These are phyloP conservation scores for Cantharis lateralis DNA, from an alignment of 2,888 invertebrate genomes.

Conservation along the genomic window DNA sequence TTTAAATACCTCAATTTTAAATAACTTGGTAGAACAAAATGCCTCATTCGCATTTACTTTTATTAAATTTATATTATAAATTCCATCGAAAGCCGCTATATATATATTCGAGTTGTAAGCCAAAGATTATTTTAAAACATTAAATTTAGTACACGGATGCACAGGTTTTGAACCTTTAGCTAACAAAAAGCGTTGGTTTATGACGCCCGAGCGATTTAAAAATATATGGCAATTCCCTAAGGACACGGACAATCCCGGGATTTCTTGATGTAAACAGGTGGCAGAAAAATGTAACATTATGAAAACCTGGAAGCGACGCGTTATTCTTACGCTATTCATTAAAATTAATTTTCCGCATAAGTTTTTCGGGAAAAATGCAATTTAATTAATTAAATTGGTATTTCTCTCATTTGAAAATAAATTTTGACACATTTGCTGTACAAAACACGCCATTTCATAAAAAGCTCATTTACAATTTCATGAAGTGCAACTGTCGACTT, in stretches of 20 bases:
- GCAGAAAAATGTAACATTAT: background rate
- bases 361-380: background rate
- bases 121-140: background rate
- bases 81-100: background rate
- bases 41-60: background rate
- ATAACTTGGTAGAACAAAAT: background rate
- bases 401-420: background rate
- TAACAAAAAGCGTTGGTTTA: background rate
- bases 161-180: background rate
- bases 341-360: background rate
- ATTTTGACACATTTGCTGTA: background rate
- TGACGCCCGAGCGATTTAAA: background rate
- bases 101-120: background rate
- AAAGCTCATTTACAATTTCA: background rate
- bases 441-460: background rate
- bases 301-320: background rate
- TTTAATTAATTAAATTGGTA: background rate
- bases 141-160: background rate
- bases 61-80: background rate
- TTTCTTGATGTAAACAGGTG: background rate
- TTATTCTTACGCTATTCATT: background rate
- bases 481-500: background rate
- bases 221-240: background rate
- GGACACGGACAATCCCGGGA: background rate
- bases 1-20: background rate